Evolutionary conservation across 2,113 vertebrate species (phyloP).

Genomic region (Tauraco erythrolophus): DNA sequence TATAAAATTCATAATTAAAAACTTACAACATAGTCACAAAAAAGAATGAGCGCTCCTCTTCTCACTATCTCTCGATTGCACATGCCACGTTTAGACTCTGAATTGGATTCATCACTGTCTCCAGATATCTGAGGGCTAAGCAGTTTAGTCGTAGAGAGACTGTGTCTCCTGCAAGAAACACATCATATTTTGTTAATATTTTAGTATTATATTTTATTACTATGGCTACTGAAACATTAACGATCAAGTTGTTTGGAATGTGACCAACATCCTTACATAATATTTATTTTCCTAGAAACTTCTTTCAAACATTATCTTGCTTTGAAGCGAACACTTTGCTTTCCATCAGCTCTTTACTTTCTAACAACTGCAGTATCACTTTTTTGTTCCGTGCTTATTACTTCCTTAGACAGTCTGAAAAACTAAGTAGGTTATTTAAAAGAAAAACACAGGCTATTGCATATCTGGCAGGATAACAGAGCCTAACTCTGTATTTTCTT

Average conservation of each 20-base stretch:
- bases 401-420: not conserved
- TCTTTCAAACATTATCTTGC: not conserved
- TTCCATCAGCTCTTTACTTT: not conserved
- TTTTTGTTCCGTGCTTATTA: not conserved
- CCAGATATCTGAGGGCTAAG: constrained; percentile 86
- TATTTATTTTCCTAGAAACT: not conserved
- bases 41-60: constrained; percentile 93
- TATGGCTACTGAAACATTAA: not conserved
- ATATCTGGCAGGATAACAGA: not conserved
- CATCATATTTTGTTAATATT: not conserved
- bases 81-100: constrained; percentile 81
- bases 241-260: not conserved
- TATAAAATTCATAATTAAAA: not conserved
- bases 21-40: constrained; percentile 98
- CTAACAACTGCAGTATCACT: not conserved
- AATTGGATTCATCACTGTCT: constrained; percentile 78
- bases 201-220: not conserved
- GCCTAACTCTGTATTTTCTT: not conserved
- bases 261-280: not conserved
- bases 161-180: constrained; percentile 83
- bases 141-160: constrained; percentile 91
- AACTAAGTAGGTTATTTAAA: not conserved
- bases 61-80: constrained; percentile 94
- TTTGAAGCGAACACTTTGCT: not conserved
- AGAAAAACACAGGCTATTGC: not conserved